Evolutionary conservation across 2,113 vertebrate species (phyloP).

Genomic region (Lipophrys pholis): DNA sequence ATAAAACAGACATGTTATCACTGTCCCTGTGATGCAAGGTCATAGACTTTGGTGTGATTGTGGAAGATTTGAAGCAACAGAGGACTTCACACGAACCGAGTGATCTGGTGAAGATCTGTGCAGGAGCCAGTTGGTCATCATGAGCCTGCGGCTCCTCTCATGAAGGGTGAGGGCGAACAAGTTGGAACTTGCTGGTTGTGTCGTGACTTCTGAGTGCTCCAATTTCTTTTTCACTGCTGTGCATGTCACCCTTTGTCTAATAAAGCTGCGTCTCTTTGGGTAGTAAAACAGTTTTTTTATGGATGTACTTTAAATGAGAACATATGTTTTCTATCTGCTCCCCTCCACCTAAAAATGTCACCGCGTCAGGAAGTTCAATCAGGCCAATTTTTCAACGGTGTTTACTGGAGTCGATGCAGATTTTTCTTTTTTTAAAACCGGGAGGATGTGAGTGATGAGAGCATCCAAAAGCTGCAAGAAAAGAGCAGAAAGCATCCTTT

Average conservation of each 20-base stretch:
- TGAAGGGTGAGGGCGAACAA: conserved; percentile 7
- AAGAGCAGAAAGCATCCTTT: conserved; percentile 22
- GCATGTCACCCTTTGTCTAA: neutral
- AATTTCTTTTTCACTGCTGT: neutral
- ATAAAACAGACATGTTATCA: neutral
- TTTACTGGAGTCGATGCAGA: conserved; percentile 22
- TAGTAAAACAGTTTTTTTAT: neutral
- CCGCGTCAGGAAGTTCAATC: conserved; percentile 1
- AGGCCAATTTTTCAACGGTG: conserved; percentile 6
- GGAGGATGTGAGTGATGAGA: conserved; percentile 28
- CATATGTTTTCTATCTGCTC: conserved; percentile 15
- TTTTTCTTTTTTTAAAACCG: conserved; percentile 11
- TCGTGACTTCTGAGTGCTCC: conserved; percentile 1
- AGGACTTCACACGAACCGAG: conserved; percentile 25
- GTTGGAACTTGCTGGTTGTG: conserved; percentile 9
- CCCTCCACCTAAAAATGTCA: neutral
- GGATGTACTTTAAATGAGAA: conserved; percentile 8
- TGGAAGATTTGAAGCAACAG: neutral
- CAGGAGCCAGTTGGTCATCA: conserved; percentile 42
- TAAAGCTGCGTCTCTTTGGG: conserved; percentile 5
- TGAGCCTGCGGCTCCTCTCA: conserved; percentile 14
- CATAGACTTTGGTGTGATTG: neutral
- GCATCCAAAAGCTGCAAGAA: conserved; percentile 15
- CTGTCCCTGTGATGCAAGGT: neutral
- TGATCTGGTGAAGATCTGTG: conserved; percentile 38